Conservation (phyloP, 2,113 vertebrate genomes). For the Lathamus discolor region DNA sequence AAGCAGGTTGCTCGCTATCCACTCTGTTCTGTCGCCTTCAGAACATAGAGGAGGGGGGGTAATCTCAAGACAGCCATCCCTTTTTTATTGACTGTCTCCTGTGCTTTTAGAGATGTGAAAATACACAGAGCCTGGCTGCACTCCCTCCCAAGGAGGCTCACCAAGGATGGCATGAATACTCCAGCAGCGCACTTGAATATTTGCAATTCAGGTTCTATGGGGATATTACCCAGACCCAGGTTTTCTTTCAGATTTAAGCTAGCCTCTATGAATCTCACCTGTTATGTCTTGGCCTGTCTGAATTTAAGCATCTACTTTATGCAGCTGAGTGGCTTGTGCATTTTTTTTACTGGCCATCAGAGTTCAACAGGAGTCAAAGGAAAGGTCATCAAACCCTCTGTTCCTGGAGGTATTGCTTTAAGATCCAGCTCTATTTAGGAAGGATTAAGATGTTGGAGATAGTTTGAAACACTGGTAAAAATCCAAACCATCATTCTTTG, state of each 20-base stretch:
- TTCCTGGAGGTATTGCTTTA: not conserved
- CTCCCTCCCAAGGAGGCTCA: slow-evolving; percentile 27
- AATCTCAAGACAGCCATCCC: slow-evolving; percentile 73
- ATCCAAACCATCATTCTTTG: not conserved
- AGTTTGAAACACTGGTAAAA: not conserved
- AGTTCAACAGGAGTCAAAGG: not conserved
- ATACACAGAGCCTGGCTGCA: slow-evolving; percentile 29
- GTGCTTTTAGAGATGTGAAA: slow-evolving; percentile 63
- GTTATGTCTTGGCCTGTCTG: not conserved
- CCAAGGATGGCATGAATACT: not conserved
- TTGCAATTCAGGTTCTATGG: not conserved
- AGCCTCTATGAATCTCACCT: not conserved
- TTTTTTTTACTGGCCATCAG: not conserved
- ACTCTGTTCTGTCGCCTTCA: slow-evolving; percentile 67
- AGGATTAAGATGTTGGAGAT: not conserved
- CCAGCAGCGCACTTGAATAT: not conserved
- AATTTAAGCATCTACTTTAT: not conserved
- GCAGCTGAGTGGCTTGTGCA: fast-evolving
- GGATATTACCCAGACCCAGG: not conserved
- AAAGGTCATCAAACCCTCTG: not conserved
- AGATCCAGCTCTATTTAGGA: not conserved
- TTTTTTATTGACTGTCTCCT: slow-evolving; percentile 66
- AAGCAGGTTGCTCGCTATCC: slow-evolving; percentile 69
- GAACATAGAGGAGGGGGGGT: slow-evolving; percentile 32
- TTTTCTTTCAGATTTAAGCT: not conserved